Conservation (phyloP, 2,888 invertebrate species). For the Osmoderma eremita region DNA sequence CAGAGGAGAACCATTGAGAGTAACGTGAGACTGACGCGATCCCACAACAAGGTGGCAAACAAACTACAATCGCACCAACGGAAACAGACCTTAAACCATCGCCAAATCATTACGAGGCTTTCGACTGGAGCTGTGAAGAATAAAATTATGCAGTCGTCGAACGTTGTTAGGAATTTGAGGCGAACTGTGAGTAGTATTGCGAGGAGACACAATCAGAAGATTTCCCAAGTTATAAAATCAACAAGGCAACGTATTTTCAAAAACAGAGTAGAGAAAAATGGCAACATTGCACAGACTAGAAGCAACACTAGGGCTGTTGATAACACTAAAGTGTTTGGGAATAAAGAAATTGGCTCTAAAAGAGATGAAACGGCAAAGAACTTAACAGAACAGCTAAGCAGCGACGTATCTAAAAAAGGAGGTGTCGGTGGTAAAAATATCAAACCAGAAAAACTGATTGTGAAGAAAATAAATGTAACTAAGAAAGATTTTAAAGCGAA, state of each 20-base stretch:
- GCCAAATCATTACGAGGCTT: conserved; percentile 34
- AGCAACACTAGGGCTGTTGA: background rate
- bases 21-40: conserved; percentile 15
- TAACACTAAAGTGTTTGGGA: conserved; percentile 1
- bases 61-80: conserved; percentile 23
- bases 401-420: conserved; percentile 26
- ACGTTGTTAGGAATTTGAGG: conserved; percentile 31
- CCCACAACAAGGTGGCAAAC: conserved; percentile 15
- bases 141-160: conserved; percentile 33
- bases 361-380: conserved; percentile 41
- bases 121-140: conserved; percentile 27
- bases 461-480: background rate
- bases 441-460: background rate
- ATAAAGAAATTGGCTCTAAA: conserved; percentile 41
- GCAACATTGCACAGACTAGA: conserved; percentile 15
- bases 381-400: conserved; percentile 18
- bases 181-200: conserved; percentile 20
- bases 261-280: conserved; percentile 4
- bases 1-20: conserved; percentile 4
- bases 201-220: conserved; percentile 23
- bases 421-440: conserved; percentile 6
- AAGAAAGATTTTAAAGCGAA: conserved; percentile 7
- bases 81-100: conserved; percentile 29
- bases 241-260: conserved; percentile 19
- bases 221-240: conserved; percentile 9